A percentile compares a stretch with the other conserved stretches of the same genome.
Evolutionary conservation across 2,113 vertebrate genomes (phyloP).

Genomic region (Murina feae): DNA sequence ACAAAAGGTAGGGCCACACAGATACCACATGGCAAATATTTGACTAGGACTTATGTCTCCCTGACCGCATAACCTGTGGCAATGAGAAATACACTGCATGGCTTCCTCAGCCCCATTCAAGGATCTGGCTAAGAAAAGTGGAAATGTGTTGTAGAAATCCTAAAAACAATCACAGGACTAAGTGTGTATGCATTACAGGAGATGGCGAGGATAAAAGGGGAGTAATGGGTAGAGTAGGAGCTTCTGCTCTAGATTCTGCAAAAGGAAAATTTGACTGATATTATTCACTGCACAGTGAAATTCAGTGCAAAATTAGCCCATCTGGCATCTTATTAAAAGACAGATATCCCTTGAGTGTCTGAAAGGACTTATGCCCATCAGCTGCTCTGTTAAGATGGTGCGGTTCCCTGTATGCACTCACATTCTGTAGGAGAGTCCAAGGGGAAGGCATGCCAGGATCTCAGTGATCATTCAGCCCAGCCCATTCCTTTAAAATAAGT

Average conservation of each 20-base stretch:
- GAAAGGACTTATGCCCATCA: background rate
- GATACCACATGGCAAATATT: background rate
- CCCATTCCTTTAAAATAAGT: background rate
- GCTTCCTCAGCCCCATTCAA: background rate
- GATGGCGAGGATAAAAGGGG: background rate
- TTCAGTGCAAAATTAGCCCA: background rate
- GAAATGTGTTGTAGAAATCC: background rate
- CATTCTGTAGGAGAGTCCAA: background rate
- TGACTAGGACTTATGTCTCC: background rate
- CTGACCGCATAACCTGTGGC: background rate
- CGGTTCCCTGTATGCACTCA: background rate
- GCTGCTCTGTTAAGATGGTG: background rate
- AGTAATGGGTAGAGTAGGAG: background rate
- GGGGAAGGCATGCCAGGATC: background rate
- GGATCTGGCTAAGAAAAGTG: background rate
- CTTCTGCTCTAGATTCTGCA: background rate
- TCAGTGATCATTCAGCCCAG: background rate
- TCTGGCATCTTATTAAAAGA: background rate
- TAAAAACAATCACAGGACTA: background rate
- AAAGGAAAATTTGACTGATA: background rate
- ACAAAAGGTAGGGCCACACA: background rate
- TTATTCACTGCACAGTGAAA: background rate
- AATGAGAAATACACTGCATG: background rate
- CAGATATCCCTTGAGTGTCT: background rate
- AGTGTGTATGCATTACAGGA: fast-evolving